A percentile compares a stretch with the other conserved stretches of the same genome.
These are phyloP conservation scores for Ormyrus pomaceus DNA, from an alignment of 2,888 invertebrate species.

Conservation along the genomic window DNA sequence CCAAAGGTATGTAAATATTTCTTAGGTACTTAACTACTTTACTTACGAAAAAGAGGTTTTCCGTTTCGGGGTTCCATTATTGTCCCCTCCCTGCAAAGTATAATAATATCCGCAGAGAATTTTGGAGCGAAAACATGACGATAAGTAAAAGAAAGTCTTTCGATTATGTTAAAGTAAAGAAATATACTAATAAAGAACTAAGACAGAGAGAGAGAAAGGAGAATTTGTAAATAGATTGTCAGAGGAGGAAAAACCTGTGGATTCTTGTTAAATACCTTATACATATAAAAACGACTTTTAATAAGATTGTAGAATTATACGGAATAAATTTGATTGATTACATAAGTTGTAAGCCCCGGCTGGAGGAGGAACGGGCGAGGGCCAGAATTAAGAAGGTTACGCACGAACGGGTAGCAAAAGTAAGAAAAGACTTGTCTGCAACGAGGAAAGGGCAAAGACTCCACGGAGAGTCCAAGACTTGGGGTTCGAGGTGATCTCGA, in stretches of 20 bases:
- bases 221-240: slow-evolving; percentile 50
- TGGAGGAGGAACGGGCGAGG: not conserved
- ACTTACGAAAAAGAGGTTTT: slow-evolving; percentile 25
- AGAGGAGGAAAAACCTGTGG: slow-evolving; percentile 49
- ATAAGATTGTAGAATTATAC: slow-evolving; percentile 46
- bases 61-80: slow-evolving; percentile 5
- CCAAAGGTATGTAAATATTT: slow-evolving; percentile 55
- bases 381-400: slow-evolving; percentile 24
- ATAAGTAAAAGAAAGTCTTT: slow-evolving; percentile 49
- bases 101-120: slow-evolving; percentile 28
- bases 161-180: slow-evolving; percentile 32
- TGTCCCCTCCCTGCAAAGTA: slow-evolving; percentile 5
- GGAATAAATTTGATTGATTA: slow-evolving; percentile 38
- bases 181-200: not conserved
- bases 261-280: slow-evolving; percentile 66
- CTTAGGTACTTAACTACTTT: slow-evolving; percentile 51
- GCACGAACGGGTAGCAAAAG: slow-evolving; percentile 5
- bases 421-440: slow-evolving; percentile 51
- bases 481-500: slow-evolving; percentile 52
- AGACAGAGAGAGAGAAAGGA: not conserved
- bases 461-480: slow-evolving; percentile 49
- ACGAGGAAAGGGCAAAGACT: slow-evolving; percentile 50
- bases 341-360: slow-evolving; percentile 43
- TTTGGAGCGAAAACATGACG: not conserved
- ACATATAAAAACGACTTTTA: slow-evolving; percentile 56